Percentiles rank a stretch among this genome's conserved stretches.
These are phyloP conservation scores for Mactra quadrangularis DNA, from an alignment of 1,140 invertebrate species.

Conservation along the genomic window DNA sequence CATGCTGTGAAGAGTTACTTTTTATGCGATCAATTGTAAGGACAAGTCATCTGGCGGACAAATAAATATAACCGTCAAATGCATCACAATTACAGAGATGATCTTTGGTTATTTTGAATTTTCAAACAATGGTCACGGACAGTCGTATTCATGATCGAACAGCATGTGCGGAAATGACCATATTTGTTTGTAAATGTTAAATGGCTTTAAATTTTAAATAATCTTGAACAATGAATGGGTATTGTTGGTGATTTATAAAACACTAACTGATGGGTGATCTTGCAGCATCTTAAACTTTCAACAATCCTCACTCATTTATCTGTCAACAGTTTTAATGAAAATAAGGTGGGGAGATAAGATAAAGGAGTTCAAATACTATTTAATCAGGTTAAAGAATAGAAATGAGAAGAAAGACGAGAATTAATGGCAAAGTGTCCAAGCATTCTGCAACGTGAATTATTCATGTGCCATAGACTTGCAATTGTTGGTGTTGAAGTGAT, in stretches of 20 bases:
- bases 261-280: constrained; percentile 14
- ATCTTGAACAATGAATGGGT: constrained; percentile 29
- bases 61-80: constrained; percentile 61
- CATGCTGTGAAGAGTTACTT: constrained; percentile 57
- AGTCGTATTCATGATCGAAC: constrained; percentile 37
- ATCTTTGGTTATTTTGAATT: constrained; percentile 49
- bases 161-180: constrained; percentile 62
- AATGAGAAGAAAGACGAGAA: background rate
- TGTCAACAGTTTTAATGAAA: constrained; percentile 30
- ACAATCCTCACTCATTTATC: constrained; percentile 19
- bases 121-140: constrained; percentile 47
- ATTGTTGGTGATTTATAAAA: constrained; percentile 60
- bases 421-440: background rate
- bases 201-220: constrained; percentile 64
- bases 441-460: constrained; percentile 9
- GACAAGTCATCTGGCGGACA: constrained; percentile 53
- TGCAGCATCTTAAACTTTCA: constrained; percentile 1
- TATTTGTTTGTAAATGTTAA: constrained; percentile 61
- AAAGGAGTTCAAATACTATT: constrained; percentile 17
- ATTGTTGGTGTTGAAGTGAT: no score
- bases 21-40: constrained; percentile 51
- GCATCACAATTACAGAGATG: constrained; percentile 61
- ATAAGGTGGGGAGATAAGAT: constrained; percentile 21
- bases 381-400: constrained; percentile 13
- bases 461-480: no score